phyloP scores from a whole-genome alignment of 2,888 invertebrate species.

The Monoplex corrugatus region DNA sequence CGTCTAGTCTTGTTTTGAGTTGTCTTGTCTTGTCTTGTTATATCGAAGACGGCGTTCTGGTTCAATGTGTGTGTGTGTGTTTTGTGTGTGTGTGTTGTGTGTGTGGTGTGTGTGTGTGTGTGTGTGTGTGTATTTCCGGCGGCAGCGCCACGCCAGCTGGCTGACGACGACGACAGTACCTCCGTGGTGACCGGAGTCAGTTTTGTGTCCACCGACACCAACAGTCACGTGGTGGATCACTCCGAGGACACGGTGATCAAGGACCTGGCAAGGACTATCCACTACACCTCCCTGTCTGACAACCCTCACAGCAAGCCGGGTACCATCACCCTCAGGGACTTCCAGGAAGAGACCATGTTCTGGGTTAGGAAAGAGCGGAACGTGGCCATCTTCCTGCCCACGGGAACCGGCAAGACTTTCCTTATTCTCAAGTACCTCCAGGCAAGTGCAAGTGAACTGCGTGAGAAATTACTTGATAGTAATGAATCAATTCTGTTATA shows the following conservation, averaged over 20 bases:
- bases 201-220: too few species aligned
- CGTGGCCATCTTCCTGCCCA: constrained; percentile 37
- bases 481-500: not conserved
- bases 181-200: not conserved
- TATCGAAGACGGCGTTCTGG: too few species aligned
- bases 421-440: constrained; percentile 32
- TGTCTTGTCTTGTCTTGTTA: too few species aligned
- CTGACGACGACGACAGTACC: not conserved
- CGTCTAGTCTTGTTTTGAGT: too few species aligned
- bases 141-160: not conserved
- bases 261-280: not conserved
- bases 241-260: not conserved
- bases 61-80: too few species aligned
- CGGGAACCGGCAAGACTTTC: constrained; percentile 40
- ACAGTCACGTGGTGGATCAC: not conserved
- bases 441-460: not conserved
- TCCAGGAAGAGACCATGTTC: constrained; percentile 21
- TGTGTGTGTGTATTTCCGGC: not conserved
- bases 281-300: not conserved
- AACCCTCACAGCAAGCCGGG: not conserved
- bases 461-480: not conserved
- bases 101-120: not conserved
- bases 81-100: not conserved
- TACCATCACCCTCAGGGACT: not conserved
- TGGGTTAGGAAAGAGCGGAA: not conserved